Evolutionary conservation across 2,797 vertebrate genomes (phyloP), one percentile per base, ranked within the genome.

Genomic region (Chloroceryle inda): DNA sequence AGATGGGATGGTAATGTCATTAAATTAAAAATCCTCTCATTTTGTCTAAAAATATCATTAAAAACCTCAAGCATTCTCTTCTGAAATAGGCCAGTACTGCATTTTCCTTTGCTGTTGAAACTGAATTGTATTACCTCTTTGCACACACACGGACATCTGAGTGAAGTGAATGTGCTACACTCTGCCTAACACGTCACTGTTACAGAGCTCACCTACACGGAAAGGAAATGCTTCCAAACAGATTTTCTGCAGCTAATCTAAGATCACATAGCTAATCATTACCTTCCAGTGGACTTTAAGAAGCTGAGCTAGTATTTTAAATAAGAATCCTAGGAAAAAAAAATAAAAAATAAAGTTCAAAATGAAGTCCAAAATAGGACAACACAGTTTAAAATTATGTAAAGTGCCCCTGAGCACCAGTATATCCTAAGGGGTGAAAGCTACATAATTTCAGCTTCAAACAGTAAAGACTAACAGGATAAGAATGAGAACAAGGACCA

Each of bases 121-220:
- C 20, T 40, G 47, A 24, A 45, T 24, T 24, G 42, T 33, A 21
- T 45, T 27, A 24, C 10, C 50, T 59, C 33, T 69, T 80, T 26
- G 31, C 63, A 26, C 11, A 37, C 4, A 31, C 21, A 19, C 0
- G 1, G 21, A 27, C 47, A 47, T 20, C 33, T 0, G 2, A 33
- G 11, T 52, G 33, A 52, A 33, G 49, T 6, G 53, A 61, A 33
- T 7, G 42, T 0, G 0, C 23, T 47, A 4, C 1, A 21, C 29
- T 8, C 6, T 16, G 27, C 2, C 1, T 13, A 42, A 37, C 27
- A 23, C 22, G 26, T 17, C 0, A 1, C 22, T 69, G 29, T 15
- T 29, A 49, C 23, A 42, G 45, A 68, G 44, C 42, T 56, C 26
- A 31, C 7, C 15, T 31, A 50, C 26, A 9, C 1, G 13, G 52